Evolutionary conservation across 2,888 invertebrate species (phyloP).

Genomic region (Cryptocephalus moraei): DNA sequence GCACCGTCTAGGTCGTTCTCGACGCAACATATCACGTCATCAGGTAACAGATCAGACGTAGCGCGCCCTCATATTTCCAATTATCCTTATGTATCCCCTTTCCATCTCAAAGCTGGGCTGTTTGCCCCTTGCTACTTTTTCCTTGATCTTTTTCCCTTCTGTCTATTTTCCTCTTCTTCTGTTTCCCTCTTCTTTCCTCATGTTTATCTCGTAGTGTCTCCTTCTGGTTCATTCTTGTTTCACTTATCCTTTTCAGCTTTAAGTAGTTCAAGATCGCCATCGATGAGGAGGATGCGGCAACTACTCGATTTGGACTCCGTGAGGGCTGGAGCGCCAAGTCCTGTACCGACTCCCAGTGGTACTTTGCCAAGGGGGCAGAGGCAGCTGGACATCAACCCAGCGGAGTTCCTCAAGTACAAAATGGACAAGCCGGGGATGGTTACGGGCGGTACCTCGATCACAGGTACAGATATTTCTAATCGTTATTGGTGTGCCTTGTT

Average conservation of each 20-base stretch:
- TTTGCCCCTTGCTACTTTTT: no score
- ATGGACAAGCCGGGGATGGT: conserved; percentile 61
- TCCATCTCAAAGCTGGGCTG: no score
- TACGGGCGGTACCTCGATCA: conserved; percentile 28
- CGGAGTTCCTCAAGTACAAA: conserved; percentile 88
- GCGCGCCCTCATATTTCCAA: no score
- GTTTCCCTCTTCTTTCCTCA: no score
- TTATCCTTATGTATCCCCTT: no score
- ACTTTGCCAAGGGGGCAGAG: conserved; percentile 63
- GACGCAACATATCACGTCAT: conserved; percentile 57
- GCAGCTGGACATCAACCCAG: conserved; percentile 81
- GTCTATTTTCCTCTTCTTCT: no score
- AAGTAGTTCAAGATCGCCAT: conserved; percentile 51
- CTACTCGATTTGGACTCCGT: conserved; percentile 58
- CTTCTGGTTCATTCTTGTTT: no score
- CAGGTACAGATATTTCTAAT: conserved; percentile 16
- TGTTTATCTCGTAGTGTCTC: no score
- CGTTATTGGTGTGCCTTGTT: not conserved
- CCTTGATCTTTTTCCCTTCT: no score
- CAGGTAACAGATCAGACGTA: conserved; percentile 27
- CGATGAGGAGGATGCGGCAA: conserved; percentile 71
- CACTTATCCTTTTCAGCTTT: conserved; percentile 24
- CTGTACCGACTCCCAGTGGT: conserved; percentile 68
- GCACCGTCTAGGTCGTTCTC: conserved; percentile 67
- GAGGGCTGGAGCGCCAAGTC: conserved; percentile 50